A percentile compares a stretch with the other conserved stretches of the same genome.
Conservation (phyloP, 1,140 invertebrate species). For the Cyphomyrmex costatus region DNA sequence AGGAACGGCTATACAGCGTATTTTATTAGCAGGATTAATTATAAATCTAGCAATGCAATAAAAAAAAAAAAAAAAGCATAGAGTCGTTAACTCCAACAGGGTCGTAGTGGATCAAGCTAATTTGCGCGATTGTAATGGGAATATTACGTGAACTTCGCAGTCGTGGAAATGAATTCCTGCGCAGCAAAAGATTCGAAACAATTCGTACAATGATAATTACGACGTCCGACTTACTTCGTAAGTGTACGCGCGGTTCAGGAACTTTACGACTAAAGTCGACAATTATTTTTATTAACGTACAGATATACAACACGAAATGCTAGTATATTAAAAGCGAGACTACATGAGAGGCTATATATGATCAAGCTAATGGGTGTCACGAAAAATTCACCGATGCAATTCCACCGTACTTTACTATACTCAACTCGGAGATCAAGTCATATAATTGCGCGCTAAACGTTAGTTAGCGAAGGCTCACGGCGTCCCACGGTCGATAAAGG, state of each 20-base stretch:
- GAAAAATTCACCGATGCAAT: background rate
- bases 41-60: conserved; percentile 22
- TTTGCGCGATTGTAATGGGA: conserved; percentile 30
- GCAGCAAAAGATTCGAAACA: background rate
- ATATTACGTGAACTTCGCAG: conserved; percentile 35
- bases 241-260: background rate
- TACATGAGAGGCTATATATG: background rate
- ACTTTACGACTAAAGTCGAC: background rate
- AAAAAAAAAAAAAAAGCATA: background rate
- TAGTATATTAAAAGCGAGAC: background rate
- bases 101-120: conserved; percentile 41
- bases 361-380: background rate
- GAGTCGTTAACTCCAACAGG: conserved; percentile 4
- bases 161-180: conserved; percentile 8
- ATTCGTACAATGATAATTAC: background rate
- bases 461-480: background rate
- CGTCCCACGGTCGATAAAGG: conserved; percentile 41
- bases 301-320: background rate
- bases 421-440: background rate
- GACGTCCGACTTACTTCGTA: background rate
- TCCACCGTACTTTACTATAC: background rate
- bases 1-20: conserved; percentile 11
- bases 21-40: conserved; percentile 52
- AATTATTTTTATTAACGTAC: background rate
- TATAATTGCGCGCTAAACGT: conserved; percentile 36